Evolutionary conservation across 2,113 vertebrate species (phyloP).

Genomic region (Lagopus muta): DNA sequence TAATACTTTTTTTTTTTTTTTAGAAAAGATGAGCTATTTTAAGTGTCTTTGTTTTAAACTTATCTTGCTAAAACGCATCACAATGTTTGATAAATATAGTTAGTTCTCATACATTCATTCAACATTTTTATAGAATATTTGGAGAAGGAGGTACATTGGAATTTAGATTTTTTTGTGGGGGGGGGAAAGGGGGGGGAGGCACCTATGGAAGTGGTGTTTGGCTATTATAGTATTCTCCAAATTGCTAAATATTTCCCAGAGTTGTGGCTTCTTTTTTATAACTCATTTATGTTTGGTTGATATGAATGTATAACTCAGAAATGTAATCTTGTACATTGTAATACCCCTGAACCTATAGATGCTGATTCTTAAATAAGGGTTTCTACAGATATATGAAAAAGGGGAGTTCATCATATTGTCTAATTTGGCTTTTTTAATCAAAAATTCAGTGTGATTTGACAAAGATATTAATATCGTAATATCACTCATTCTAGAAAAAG

Average conservation of each 20-base stretch:
- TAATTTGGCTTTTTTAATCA: neutral
- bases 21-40: neutral
- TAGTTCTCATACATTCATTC: neutral
- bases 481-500: neutral
- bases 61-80: neutral
- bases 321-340: neutral
- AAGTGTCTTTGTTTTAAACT: neutral
- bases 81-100: neutral
- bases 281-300: neutral
- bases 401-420: neutral
- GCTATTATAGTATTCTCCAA: neutral
- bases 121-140: neutral
- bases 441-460: neutral
- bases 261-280: neutral
- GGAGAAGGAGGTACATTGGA: neutral
- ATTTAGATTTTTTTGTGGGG: neutral
- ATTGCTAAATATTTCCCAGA: neutral
- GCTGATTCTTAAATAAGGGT: neutral
- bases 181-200: too few relatives aligned
- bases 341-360: neutral
- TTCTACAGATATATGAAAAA: neutral
- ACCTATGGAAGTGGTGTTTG: neutral
- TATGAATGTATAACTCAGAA: neutral
- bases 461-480: neutral
- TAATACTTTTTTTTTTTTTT: neutral